phyloP scores from a whole-genome alignment of 1,140 invertebrate genomes.

The Listronotus oregonensis region DNA sequence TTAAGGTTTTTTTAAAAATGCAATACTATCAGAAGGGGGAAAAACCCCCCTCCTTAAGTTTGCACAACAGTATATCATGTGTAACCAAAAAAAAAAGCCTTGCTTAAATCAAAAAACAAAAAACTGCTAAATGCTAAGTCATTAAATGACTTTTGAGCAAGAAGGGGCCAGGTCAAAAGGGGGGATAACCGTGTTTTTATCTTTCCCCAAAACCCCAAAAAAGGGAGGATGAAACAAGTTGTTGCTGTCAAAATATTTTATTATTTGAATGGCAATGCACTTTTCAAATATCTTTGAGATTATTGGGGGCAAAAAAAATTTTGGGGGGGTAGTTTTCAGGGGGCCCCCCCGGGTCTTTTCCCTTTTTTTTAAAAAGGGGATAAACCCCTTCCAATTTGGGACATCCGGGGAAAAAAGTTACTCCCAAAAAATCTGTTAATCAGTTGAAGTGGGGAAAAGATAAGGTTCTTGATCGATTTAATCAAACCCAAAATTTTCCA shows the following conservation, averaged over 20 bases:
- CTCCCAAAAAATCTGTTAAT: background rate
- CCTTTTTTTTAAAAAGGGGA: background rate
- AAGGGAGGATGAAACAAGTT: background rate
- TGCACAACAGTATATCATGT: background rate
- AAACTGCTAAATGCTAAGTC: background rate
- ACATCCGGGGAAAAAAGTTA: background rate
- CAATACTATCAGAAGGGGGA: background rate
- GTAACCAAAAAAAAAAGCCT: background rate
- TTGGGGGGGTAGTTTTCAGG: background rate
- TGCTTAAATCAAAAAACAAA: background rate
- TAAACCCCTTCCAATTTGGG: constrained; percentile 2
- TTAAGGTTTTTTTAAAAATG: too few relatives aligned
- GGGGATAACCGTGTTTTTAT: background rate
- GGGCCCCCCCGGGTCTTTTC: background rate
- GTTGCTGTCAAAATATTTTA: background rate
- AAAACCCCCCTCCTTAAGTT: background rate
- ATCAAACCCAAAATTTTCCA: background rate
- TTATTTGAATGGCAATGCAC: background rate
- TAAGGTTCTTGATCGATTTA: constrained; percentile 1
- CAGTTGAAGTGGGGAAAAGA: background rate
- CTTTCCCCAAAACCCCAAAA: background rate
- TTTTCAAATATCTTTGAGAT: constrained; percentile 4
- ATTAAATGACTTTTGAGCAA: background rate
- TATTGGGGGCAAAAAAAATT: background rate
- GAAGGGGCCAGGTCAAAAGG: background rate